These are phyloP conservation scores for Carcinoscorpius rotundicauda DNA, from an alignment of 1,140 invertebrate genomes.

Conservation along the genomic window DNA sequence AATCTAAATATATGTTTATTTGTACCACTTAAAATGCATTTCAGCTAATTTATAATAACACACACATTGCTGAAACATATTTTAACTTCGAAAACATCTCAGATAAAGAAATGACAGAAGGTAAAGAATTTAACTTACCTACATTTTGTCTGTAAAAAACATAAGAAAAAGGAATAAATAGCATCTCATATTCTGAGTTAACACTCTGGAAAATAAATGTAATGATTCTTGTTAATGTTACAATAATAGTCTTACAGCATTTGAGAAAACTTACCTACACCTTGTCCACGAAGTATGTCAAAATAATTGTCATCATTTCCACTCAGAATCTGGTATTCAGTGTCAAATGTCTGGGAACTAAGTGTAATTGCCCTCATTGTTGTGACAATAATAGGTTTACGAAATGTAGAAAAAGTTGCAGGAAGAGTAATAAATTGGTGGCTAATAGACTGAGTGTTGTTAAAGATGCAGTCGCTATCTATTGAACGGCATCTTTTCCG, in stretches of 20 bases:
- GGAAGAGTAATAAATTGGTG: slow-evolving; percentile 32
- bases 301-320: slow-evolving; percentile 9
- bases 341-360: slow-evolving; percentile 1
- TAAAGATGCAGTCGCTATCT: slow-evolving; percentile 29
- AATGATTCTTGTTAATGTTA: neutral
- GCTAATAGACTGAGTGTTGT: slow-evolving; percentile 32
- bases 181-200: neutral
- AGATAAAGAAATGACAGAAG: neutral
- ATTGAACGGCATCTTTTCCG: slow-evolving; percentile 24
- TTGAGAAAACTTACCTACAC: slow-evolving; percentile 15
- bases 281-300: slow-evolving; percentile 18
- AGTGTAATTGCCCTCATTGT: slow-evolving; percentile 10
- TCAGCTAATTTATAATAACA: too few relatives aligned
- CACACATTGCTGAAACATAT: too few relatives aligned
- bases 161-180: neutral
- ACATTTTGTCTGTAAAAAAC: too few relatives aligned
- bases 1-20: too few relatives aligned
- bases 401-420: slow-evolving; percentile 22
- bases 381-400: slow-evolving; percentile 15
- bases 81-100: neutral
- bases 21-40: too few relatives aligned
- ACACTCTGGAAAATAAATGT: neutral
- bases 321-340: slow-evolving; percentile 10
- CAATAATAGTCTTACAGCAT: neutral
- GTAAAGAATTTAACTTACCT: neutral